phyloP scores from a whole-genome alignment of 2,888 invertebrate species.

The Molorchus minor region DNA sequence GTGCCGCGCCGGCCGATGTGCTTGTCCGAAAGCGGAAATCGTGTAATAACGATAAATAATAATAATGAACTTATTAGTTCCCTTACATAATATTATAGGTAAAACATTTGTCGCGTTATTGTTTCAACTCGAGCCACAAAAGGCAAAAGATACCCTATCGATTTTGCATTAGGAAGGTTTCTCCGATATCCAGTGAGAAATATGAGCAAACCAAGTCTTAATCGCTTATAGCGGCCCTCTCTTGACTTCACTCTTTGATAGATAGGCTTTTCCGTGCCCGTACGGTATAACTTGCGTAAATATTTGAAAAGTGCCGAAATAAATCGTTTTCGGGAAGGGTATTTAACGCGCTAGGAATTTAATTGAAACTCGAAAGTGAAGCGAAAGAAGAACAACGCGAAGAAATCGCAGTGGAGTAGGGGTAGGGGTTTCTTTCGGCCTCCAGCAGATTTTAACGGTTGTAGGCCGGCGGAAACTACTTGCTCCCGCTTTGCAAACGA shows the following conservation, averaged over 20 bases:
- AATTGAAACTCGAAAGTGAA: slow-evolving; percentile 1
- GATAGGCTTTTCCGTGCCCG: neutral
- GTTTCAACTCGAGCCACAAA: neutral
- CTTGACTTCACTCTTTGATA: neutral
- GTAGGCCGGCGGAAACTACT: slow-evolving; percentile 97
- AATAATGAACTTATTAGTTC: too few relatives aligned
- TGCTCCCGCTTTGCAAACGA: slow-evolving; percentile 65
- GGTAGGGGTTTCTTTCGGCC: slow-evolving; percentile 94
- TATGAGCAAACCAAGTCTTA: slow-evolving; percentile 14
- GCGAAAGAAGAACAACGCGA: neutral
- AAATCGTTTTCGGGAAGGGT: too few relatives aligned
- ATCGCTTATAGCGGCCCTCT: neutral
- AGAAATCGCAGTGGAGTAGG: slow-evolving; percentile 53
- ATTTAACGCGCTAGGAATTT: too few relatives aligned
- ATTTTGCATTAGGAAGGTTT: slow-evolving; percentile 16
- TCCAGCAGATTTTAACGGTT: slow-evolving; percentile 80
- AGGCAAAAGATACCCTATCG: slow-evolving; percentile 10
- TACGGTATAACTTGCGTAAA: too few relatives aligned
- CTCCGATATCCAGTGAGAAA: slow-evolving; percentile 11
- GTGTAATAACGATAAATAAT: too few relatives aligned
- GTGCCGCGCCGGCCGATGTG: neutral
- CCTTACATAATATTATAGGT: too few relatives aligned
- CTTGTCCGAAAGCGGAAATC: too few relatives aligned
- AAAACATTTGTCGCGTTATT: neutral
- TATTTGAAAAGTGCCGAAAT: too few relatives aligned